A percentile compares a stretch with the other conserved stretches of the same genome.
Conservation (phyloP, 2,113 vertebrate genomes). For the Gymnorhina tibicen region DNA sequence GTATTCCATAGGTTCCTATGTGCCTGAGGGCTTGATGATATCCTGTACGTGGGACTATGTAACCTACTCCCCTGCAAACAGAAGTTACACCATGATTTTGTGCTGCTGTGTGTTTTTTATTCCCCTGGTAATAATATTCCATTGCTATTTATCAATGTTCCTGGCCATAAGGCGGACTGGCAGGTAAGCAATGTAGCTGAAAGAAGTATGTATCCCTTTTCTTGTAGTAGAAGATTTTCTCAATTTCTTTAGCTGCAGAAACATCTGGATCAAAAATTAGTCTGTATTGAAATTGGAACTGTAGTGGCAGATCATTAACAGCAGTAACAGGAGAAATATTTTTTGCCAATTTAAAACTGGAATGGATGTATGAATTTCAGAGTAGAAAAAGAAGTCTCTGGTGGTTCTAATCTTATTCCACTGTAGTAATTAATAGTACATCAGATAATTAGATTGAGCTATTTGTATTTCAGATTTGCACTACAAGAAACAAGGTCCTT, state of each 20-base stretch:
- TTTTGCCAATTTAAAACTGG: neutral
- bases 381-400: neutral
- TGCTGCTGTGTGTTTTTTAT: slow-evolving; percentile 74
- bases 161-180: slow-evolving; percentile 67
- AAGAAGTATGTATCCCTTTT: neutral
- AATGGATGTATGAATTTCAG: neutral
- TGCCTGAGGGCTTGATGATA: slow-evolving; percentile 74
- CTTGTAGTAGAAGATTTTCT: neutral
- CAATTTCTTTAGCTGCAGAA: neutral
- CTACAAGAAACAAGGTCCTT: neutral
- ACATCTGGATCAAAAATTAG: neutral
- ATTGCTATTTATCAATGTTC: slow-evolving; percentile 70
- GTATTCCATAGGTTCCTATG: slow-evolving; percentile 65
- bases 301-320: neutral
- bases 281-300: neutral
- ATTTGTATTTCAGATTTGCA: neutral
- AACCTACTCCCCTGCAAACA: slow-evolving; percentile 66
- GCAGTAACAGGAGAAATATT: neutral
- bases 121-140: slow-evolving; percentile 66
- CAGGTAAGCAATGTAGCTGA: slow-evolving; percentile 56
- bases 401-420: neutral
- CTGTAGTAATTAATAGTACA: neutral
- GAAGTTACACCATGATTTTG: slow-evolving; percentile 74
- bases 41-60: slow-evolving; percentile 75
- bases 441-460: neutral